Base-by-base conservation (phyloP, 2,113 vertebrate genomes). In the Nycticryphes semicollaris region DNA sequence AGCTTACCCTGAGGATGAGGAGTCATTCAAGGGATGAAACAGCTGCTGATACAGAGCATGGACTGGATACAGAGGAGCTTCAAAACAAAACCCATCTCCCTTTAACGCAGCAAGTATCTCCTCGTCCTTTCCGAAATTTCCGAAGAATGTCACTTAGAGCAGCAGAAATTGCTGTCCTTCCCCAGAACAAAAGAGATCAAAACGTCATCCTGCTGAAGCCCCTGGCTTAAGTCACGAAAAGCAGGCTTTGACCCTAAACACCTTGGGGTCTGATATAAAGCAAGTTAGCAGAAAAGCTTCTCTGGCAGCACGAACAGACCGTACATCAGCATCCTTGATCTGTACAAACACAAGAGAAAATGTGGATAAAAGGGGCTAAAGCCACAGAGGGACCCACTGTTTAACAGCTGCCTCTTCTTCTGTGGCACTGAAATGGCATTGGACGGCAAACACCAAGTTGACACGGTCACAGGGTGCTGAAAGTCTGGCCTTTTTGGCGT, bases 161-260 rank as follows among this genome's bases (percentile, higher is more conserved):
- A 84, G 31, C 43, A 92, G 62, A 66, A 92, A 79, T 72, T 78
- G 33, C 51, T 67, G 30, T 33, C 3, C 0, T 75, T 87, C 37
- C 12, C 7, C 37, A 35, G 30, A 77, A 90, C 14, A 77, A 43
- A 47, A 81, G 63, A 93, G 33, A 92, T 75, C 57, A 92, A 82
- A 89, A 72, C 41, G 37, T 76, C 7, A 12, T 35, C 48, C 62
- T 20, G 37, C 37, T 62, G 31, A 89, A 89, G 83, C 35, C 62
- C 41, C 33, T n/a, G 67, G 74, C 51, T 53, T 37, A 89, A 60
- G 41, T 28, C 27, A 75, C 2, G 6, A 82, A 83, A 93, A 84
- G 76, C 86, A 89, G 39, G 24, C 27, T 92, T 68, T 75, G 90
- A 95, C 80, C 82, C 31, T 39, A 41, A 78, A 57, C 45, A 77